phyloP scores from a whole-genome alignment of 1,140 invertebrate genomes.

The Parapsyche elsis region DNA sequence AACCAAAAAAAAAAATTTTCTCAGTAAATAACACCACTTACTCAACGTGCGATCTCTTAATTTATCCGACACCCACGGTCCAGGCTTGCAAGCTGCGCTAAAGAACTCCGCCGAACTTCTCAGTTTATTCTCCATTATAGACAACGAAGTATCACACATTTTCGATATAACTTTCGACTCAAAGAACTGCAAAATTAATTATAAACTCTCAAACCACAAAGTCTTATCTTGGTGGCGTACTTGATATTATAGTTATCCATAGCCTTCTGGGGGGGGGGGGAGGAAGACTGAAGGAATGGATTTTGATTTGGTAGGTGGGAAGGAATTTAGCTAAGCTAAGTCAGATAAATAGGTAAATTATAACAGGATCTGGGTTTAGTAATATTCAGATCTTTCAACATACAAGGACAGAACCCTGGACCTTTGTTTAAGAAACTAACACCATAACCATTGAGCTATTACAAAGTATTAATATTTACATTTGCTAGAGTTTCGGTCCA shows the following conservation, averaged over 20 bases:
- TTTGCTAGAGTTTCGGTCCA: constrained; percentile 75
- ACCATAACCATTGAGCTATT: background rate
- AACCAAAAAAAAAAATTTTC: background rate
- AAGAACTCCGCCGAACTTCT: constrained; percentile 77
- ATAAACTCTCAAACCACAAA: too few relatives aligned
- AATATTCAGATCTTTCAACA: too few relatives aligned
- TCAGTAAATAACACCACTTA: constrained; percentile 63
- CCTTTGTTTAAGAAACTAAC: background rate
- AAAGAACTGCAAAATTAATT: constrained; percentile 76
- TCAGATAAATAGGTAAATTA: background rate
- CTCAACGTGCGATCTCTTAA: constrained; percentile 75
- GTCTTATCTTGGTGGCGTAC: too few relatives aligned
- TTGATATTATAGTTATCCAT: too few relatives aligned
- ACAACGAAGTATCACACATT: constrained; percentile 73
- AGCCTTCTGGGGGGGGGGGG: too few relatives aligned
- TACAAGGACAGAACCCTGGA: too few relatives aligned
- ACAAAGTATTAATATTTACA: constrained; percentile 61
- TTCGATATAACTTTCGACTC: constrained; percentile 76
- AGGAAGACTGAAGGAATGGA: too few relatives aligned
- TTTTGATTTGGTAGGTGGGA: too few relatives aligned
- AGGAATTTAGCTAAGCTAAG: too few relatives aligned
- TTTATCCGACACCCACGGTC: constrained; percentile 80
- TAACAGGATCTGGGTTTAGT: background rate
- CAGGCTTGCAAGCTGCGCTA: constrained; percentile 80
- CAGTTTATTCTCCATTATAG: constrained; percentile 78